phyloP scores from a whole-genome alignment of 2,113 vertebrate genomes.

The Solea senegalensis region DNA sequence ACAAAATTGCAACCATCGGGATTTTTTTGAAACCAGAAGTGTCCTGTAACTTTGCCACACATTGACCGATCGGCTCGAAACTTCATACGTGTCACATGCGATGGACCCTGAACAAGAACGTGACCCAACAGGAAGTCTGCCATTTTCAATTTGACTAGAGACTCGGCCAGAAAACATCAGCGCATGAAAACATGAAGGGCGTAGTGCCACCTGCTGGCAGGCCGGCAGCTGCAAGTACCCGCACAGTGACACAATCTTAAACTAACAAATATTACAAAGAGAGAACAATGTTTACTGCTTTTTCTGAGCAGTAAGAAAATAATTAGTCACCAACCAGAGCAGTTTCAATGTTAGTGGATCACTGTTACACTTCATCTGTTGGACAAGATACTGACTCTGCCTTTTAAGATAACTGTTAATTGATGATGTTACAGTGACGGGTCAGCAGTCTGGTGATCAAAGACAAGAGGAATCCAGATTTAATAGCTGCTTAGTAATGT shows the following conservation, averaged over 20 bases:
- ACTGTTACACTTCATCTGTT: background rate
- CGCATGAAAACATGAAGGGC: no score
- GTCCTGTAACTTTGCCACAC: no score
- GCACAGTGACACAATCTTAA: background rate
- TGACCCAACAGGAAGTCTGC: no score
- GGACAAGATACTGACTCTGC: constrained; percentile 3
- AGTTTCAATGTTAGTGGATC: background rate
- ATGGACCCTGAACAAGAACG: no score
- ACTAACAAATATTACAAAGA: background rate
- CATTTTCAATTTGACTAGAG: no score
- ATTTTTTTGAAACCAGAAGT: no score
- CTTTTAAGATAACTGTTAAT: constrained; percentile 51
- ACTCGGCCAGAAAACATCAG: no score
- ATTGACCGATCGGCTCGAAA: no score
- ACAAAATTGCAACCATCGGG: no score
- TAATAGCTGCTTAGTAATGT: constrained; percentile 18
- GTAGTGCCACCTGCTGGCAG: no score
- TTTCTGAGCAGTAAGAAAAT: background rate
- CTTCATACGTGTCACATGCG: no score
- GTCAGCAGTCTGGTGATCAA: constrained; percentile 61
- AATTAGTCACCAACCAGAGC: background rate
- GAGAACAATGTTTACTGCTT: background rate
- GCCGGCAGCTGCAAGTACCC: no score
- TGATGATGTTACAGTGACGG: constrained; percentile 40
- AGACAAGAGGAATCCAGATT: constrained; percentile 38